phyloP scores from a whole-genome alignment of 2,797 vertebrate genomes.

The Uromys caudimaculatus region DNA sequence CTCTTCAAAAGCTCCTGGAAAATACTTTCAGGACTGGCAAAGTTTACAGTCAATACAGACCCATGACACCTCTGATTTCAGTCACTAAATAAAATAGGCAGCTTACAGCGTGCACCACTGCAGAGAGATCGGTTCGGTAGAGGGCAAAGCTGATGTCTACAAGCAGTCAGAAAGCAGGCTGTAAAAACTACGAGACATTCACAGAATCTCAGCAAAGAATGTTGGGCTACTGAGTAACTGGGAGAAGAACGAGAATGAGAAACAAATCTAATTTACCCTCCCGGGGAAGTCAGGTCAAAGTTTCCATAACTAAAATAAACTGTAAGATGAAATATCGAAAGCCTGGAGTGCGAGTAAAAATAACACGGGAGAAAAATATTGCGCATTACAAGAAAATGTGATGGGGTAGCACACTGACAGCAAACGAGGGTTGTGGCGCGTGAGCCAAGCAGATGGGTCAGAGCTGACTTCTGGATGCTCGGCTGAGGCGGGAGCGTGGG shows the following conservation, averaged over 20 bases:
- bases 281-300: background rate
- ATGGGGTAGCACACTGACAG: fast-evolving
- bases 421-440: fast-evolving
- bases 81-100: background rate
- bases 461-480: background rate
- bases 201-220: background rate
- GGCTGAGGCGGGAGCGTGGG: fast-evolving
- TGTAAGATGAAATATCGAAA: background rate
- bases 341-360: background rate
- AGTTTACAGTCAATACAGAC: background rate
- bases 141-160: background rate
- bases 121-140: background rate
- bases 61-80: background rate
- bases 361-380: background rate
- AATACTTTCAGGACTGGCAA: background rate
- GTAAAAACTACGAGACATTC: background rate
- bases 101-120: background rate
- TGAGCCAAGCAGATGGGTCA: background rate
- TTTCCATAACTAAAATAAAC: background rate
- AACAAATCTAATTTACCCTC: background rate
- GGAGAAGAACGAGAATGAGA: background rate
- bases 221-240: background rate
- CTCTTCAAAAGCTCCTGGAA: background rate
- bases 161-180: background rate
- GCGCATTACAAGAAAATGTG: background rate